A percentile compares a stretch with the other conserved stretches of the same genome.
These are phyloP conservation scores for Choloepus didactylus DNA, from an alignment of 2,797 vertebrate species.

Conservation along the genomic window DNA sequence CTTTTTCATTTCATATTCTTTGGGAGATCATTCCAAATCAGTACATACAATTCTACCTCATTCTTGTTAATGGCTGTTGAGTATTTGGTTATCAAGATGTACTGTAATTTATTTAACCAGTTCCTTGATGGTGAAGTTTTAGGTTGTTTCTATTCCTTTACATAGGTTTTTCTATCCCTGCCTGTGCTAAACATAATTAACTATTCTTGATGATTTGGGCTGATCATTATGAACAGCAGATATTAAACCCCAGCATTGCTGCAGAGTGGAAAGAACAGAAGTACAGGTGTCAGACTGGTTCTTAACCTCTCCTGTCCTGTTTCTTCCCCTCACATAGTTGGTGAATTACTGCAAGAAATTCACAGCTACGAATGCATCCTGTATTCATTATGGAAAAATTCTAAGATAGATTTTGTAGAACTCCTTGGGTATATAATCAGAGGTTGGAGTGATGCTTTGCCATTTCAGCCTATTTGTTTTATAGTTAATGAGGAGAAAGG, in stretches of 20 bases:
- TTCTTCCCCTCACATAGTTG: not conserved
- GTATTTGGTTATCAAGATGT: not conserved
- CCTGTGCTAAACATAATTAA: not conserved
- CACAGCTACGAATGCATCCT: not conserved
- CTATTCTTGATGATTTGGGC: not conserved
- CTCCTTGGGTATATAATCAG: not conserved
- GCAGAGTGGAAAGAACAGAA: not conserved
- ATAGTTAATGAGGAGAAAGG: not conserved
- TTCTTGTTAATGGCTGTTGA: not conserved
- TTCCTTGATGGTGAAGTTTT: not conserved
- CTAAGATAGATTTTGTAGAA: not conserved
- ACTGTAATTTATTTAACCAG: not conserved
- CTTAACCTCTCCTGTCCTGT: not conserved
- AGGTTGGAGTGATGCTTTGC: not conserved
- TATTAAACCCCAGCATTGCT: too few species aligned
- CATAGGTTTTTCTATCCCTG: not conserved
- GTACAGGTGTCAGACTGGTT: not conserved
- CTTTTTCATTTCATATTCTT: not conserved
- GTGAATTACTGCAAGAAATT: not conserved
- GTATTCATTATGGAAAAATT: not conserved
- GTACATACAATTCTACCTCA: not conserved
- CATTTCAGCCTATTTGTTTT: not conserved
- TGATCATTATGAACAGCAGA: not conserved
- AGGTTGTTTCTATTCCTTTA: not conserved
- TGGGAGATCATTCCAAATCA: too few species aligned